phyloP scores from a whole-genome alignment of 2,888 invertebrate genomes.

The Cheilosia variabilis region DNA sequence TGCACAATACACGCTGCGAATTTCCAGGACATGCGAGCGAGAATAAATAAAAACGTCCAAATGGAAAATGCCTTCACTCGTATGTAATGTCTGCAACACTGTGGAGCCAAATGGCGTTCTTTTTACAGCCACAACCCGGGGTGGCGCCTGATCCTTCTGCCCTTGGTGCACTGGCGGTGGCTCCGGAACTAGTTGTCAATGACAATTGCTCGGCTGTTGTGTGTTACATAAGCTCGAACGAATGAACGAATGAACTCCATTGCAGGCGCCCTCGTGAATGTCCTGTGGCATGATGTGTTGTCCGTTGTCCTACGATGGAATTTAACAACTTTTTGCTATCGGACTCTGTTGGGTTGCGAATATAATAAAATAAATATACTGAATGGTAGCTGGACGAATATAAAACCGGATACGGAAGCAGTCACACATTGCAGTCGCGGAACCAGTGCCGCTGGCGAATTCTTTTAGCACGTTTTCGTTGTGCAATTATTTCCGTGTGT shows the following conservation, averaged over 20 bases:
- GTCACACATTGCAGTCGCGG: constrained; percentile 35
- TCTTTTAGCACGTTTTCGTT: constrained; percentile 39
- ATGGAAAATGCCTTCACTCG: constrained; percentile 27
- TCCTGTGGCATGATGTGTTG: constrained; percentile 10
- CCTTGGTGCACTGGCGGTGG: constrained; percentile 59
- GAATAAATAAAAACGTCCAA: constrained; percentile 49
- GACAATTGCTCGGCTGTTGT: constrained; percentile 59
- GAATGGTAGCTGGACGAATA: constrained; percentile 12
- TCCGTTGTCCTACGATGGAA: constrained; percentile 2
- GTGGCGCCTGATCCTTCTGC: constrained; percentile 22
- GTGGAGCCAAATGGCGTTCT: constrained; percentile 48
- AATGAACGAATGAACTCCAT: constrained; percentile 35
- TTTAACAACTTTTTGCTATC: constrained; percentile 58
- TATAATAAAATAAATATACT: constrained; percentile 34
- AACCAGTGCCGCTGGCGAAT: constrained; percentile 5
- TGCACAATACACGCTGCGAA: constrained; percentile 27
- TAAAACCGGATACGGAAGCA: constrained; percentile 48
- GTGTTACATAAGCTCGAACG: constrained; percentile 53
- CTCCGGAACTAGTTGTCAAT: constrained; percentile 69
- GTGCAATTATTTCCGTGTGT: constrained; percentile 22
- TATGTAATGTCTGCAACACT: constrained; percentile 20
- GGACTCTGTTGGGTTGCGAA: constrained; percentile 45
- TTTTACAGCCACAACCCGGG: constrained; percentile 13
- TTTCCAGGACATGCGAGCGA: constrained; percentile 59
- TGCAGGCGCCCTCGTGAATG: constrained; percentile 30